Evolutionary conservation across 2,797 vertebrate genomes (phyloP).

Genomic region (Leptodactylus fallax): DNA sequence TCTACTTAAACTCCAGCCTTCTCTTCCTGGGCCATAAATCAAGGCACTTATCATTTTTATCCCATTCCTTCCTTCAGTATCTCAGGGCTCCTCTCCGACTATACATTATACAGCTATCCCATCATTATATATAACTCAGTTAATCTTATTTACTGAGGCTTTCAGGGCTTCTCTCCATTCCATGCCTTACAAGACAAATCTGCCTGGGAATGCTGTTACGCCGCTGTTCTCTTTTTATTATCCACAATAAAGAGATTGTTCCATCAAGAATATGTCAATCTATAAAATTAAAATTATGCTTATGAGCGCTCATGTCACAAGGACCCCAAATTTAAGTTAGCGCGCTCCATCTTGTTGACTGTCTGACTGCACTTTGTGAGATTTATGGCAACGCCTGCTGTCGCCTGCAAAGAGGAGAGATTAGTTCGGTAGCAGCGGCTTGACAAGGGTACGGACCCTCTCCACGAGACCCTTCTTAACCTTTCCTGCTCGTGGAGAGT

Average conservation of each 20-base stretch:
- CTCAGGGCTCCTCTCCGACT: conserved; percentile 39
- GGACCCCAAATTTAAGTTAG: conserved; percentile 42
- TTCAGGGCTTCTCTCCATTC: conserved; percentile 33
- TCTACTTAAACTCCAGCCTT: conserved; percentile 36
- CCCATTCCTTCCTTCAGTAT: conserved; percentile 36
- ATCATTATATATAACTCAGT: conserved; percentile 53
- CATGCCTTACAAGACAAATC: conserved; percentile 39
- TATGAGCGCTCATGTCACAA: conserved; percentile 47
- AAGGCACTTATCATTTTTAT: conserved; percentile 44
- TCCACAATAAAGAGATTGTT: conserved; percentile 52
- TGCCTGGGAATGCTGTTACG: conserved; percentile 13
- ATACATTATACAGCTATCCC: conserved; percentile 42
- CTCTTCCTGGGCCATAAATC: conserved; percentile 38
- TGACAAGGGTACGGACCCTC: conserved; percentile 5
- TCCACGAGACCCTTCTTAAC: not conserved
- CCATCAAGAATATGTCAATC: conserved; percentile 51
- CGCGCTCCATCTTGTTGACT: conserved; percentile 34
- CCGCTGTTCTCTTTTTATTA: conserved; percentile 42
- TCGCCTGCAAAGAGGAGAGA: conserved; percentile 21
- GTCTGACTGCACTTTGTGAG: conserved; percentile 45
- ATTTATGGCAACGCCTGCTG: conserved; percentile 46
- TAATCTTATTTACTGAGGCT: conserved; percentile 57
- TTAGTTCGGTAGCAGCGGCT: conserved; percentile 1
- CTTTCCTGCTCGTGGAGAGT: not conserved
- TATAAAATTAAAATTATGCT: conserved; percentile 58